phyloP scores from a whole-genome alignment of 2,113 vertebrate genomes.

The Cynoglossus semilaevis region DNA sequence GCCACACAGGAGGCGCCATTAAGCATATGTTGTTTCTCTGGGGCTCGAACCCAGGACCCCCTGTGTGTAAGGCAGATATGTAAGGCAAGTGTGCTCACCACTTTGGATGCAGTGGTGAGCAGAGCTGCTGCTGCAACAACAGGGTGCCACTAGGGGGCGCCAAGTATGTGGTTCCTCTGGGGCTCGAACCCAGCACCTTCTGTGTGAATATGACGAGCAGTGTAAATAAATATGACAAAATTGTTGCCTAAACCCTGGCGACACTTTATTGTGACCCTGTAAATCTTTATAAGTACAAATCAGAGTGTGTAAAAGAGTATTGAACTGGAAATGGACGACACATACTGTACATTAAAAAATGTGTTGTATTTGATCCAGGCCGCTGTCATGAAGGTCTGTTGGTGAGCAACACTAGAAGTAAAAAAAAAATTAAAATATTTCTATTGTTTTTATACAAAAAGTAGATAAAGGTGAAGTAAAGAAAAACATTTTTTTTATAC shows the following conservation, averaged over 20 bases:
- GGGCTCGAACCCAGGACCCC: too few species aligned
- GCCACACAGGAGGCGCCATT: too few species aligned
- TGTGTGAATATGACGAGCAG: not conserved
- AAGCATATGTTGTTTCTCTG: too few species aligned
- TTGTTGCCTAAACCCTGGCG: conserved; percentile 15
- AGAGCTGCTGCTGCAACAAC: too few species aligned
- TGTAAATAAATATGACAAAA: not conserved
- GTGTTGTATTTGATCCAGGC: conserved; percentile 30
- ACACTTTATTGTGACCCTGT: conserved; percentile 54
- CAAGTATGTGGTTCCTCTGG: too few species aligned
- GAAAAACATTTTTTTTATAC: conserved; percentile 10
- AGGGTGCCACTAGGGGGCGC: too few species aligned
- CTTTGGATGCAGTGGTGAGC: too few species aligned
- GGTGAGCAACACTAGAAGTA: conserved; percentile 29
- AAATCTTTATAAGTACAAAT: conserved; percentile 48
- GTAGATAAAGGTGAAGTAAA: conserved; percentile 59
- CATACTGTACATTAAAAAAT: conserved; percentile 28
- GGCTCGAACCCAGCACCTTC: too few species aligned
- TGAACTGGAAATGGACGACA: conserved; percentile 38
- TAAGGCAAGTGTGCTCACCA: too few species aligned
- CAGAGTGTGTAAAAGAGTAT: conserved; percentile 28
- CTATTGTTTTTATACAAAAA: conserved; percentile 49
- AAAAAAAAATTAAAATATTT: conserved; percentile 50
- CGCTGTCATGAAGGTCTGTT: conserved; percentile 31
- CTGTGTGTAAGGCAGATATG: too few species aligned